Evolutionary conservation across 2,888 invertebrate genomes (phyloP).

Genomic region (Taphrorychus bicolor): DNA sequence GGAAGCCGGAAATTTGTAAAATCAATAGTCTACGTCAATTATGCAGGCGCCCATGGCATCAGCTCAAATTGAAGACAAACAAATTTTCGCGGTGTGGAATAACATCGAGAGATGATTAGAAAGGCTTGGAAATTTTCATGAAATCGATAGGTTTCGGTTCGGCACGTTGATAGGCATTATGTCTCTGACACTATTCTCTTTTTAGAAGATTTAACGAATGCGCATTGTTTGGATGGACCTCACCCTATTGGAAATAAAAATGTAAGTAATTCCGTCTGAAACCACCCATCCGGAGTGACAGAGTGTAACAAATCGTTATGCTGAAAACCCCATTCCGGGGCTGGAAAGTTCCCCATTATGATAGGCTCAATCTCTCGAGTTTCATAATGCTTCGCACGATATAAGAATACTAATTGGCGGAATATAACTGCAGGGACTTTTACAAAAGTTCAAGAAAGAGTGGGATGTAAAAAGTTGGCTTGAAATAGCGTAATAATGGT

Average conservation of each 20-base stretch:
- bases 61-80: slow-evolving; percentile 24
- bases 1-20: slow-evolving; percentile 32
- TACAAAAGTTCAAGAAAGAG: slow-evolving; percentile 28
- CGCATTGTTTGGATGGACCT: too few species aligned
- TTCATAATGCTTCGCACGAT: slow-evolving; percentile 45
- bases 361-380: slow-evolving; percentile 43
- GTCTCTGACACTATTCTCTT: not conserved
- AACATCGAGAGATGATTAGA: not conserved
- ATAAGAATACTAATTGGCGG: slow-evolving; percentile 49
- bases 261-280: not conserved
- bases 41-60: slow-evolving; percentile 5
- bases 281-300: not conserved
- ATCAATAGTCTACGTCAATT: slow-evolving; percentile 29
- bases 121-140: not conserved
- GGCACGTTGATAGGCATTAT: too few species aligned
- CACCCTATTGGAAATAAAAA: not conserved
- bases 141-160: too few species aligned
- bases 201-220: too few species aligned
- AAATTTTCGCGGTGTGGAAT: not conserved
- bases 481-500: slow-evolving; percentile 21
- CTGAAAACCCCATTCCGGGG: slow-evolving; percentile 14
- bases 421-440: slow-evolving; percentile 23
- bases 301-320: slow-evolving; percentile 24
- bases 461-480: slow-evolving; percentile 27
- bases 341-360: slow-evolving; percentile 35